Evolutionary conservation across 2,888 invertebrate genomes (phyloP), one percentile per base, ranked within the genome.

Genomic region (Ditula angustiorana): DNA sequence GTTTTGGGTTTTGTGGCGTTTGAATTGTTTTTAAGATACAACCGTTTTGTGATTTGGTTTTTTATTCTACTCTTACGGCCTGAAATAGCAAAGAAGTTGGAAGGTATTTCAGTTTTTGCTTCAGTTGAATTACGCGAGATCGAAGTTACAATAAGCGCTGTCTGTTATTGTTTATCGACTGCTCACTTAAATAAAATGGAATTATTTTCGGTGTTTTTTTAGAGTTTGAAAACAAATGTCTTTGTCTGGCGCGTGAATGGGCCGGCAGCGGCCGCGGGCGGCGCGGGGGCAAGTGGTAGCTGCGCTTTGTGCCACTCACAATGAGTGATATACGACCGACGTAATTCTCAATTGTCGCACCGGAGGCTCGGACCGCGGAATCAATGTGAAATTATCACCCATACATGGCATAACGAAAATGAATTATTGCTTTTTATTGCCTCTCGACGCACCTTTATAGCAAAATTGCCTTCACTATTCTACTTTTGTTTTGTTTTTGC

Each of bases 251-350:
- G 85, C 80, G 82, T 87, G 88, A 86, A 86, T 88, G 90, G 86
- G 78, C 78, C 79, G 77, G 78, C 73, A 79, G 79, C 78, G 78
- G 77, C 79, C 81, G 85, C 74, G 85, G 86, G 88, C 86, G 85
- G 90, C 89, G 76, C 78, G 76, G 83, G 85, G 88, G 89, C 89
- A 75, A 79, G 76, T 85, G 85, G 89, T 86, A 88, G 90, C 88
- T 77, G 77, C 75, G 82, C 88, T 85, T 91, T 91, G 90, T 91
- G 86, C 82, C 86, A 80, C 85, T 87, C 90, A 91, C 91, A 90
- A 90, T 90, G 91, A 91, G 87, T 91, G 92, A 92, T 92, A 92
- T 92, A 92, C 88, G 90, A 87, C 83, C 86, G 89, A 86, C 85
- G 85, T 87, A 84, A 86, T 87, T 88, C 85, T 81, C 85, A 91